phyloP scores from a whole-genome alignment of 2,113 vertebrate genomes.

The Bubo scandiacus region DNA sequence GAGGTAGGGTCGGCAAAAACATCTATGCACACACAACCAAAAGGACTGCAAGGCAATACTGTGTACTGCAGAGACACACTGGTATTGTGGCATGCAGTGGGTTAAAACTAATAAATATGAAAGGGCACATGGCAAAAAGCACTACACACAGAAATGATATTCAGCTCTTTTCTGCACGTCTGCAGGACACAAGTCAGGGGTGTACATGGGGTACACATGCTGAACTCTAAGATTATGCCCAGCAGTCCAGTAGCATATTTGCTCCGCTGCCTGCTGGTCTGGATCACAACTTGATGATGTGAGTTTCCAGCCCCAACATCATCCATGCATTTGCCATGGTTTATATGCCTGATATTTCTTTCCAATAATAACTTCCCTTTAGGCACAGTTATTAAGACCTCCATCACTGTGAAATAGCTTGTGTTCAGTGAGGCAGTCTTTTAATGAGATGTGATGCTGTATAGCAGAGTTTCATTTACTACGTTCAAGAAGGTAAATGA shows the following conservation, averaged over 20 bases:
- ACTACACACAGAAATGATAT: not conserved
- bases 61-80: not conserved
- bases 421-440: conserved; percentile 30
- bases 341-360: conserved; percentile 33
- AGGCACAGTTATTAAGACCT: conserved; percentile 54
- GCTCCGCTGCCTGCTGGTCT: conserved; percentile 5
- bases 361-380: conserved; percentile 61
- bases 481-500: conserved; percentile 17
- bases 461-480: conserved; percentile 45
- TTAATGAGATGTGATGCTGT: conserved; percentile 51
- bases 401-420: conserved; percentile 57
- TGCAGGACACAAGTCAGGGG: not conserved
- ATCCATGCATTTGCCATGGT: not conserved
- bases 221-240: conserved; percentile 43
- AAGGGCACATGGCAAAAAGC: not conserved
- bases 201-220: not conserved
- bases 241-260: not conserved
- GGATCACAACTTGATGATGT: conserved; percentile 24
- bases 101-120: conserved; percentile 11
- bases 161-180: not conserved
- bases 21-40: not conserved
- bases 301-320: conserved; percentile 29
- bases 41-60: not conserved
- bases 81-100: not conserved
- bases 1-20: not conserved